A percentile compares a stretch with the other conserved stretches of the same genome.
Evolutionary conservation across 2,888 invertebrate species (phyloP).

Genomic region (Molanna angustata): DNA sequence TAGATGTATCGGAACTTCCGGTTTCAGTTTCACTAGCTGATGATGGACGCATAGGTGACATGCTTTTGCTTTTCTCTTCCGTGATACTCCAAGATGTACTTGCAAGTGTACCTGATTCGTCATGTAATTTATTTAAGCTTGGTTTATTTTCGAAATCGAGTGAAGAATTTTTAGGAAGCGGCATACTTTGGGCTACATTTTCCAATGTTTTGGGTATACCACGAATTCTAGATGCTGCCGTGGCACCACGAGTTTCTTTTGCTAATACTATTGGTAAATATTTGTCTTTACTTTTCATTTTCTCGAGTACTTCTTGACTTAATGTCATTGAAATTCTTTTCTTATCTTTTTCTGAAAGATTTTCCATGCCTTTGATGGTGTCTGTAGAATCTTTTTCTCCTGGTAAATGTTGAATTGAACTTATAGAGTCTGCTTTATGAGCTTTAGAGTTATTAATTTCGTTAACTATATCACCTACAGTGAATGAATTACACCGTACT

Average conservation of each 20-base stretch:
- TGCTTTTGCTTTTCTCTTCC: slow-evolving; percentile 22
- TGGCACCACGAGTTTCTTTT: slow-evolving; percentile 61
- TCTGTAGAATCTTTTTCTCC: slow-evolving; percentile 51
- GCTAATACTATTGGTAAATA: slow-evolving; percentile 44
- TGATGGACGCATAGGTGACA: slow-evolving; percentile 41
- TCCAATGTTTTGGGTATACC: slow-evolving; percentile 36
- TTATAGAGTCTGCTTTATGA: slow-evolving; percentile 57
- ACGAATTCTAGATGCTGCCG: slow-evolving; percentile 55
- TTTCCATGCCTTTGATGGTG: slow-evolving; percentile 41
- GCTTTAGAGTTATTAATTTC: slow-evolving; percentile 44
- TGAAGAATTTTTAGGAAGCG: not conserved
- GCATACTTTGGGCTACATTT: slow-evolving; percentile 35
- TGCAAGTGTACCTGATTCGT: no score
- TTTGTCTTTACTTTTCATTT: slow-evolving; percentile 50
- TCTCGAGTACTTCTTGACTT: slow-evolving; percentile 69
- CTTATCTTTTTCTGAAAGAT: slow-evolving; percentile 67
- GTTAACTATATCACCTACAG: slow-evolving; percentile 46
- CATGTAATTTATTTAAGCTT: not conserved
- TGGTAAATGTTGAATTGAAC: slow-evolving; percentile 50
- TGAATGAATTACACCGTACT: slow-evolving; percentile 58
- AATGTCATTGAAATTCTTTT: slow-evolving; percentile 68
- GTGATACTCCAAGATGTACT: slow-evolving; percentile 49
- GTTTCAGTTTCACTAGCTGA: slow-evolving; percentile 69
- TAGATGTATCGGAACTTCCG: slow-evolving; percentile 69
- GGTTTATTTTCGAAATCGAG: not conserved